These are phyloP conservation scores for Monopterus albus DNA, from an alignment of 2,113 vertebrate species.

Conservation along the genomic window DNA sequence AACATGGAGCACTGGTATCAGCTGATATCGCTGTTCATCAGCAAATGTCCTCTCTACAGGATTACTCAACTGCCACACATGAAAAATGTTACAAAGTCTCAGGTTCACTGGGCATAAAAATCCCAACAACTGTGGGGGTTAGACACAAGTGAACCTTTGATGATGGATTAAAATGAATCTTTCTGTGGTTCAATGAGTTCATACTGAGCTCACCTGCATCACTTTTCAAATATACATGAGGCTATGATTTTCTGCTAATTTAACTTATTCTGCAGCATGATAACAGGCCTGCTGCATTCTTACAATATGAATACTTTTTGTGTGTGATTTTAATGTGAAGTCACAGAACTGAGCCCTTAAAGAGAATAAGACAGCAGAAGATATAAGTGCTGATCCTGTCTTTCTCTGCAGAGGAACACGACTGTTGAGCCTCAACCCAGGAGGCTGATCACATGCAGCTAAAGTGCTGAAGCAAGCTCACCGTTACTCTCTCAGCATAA, in stretches of 20 bases:
- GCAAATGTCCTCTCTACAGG: background rate
- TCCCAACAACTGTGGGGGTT: no score
- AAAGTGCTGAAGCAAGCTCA: conserved; percentile 61
- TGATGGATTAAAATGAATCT: conserved; percentile 14
- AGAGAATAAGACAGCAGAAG: conserved; percentile 36
- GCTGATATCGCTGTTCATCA: conserved; percentile 6
- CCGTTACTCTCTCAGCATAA: conserved; percentile 25
- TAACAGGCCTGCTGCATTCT: background rate
- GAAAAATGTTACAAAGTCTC: background rate
- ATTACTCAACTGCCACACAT: background rate
- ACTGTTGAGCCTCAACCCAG: conserved; percentile 42
- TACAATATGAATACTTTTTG: no score
- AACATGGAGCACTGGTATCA: conserved; percentile 6
- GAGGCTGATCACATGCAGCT: conserved; percentile 38
- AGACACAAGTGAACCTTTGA: no score
- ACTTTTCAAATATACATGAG: no score
- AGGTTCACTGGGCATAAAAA: no score
- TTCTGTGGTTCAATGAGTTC: background rate
- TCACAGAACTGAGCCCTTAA: conserved; percentile 27
- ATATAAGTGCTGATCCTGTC: conserved; percentile 28
- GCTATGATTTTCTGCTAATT: background rate
- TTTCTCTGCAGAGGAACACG: conserved; percentile 59
- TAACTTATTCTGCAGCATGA: background rate
- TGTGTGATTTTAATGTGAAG: background rate
- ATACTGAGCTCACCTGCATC: no score